These are phyloP conservation scores for Brachyhypopomus gauderio DNA, from an alignment of 2,113 vertebrate species.

Conservation along the genomic window DNA sequence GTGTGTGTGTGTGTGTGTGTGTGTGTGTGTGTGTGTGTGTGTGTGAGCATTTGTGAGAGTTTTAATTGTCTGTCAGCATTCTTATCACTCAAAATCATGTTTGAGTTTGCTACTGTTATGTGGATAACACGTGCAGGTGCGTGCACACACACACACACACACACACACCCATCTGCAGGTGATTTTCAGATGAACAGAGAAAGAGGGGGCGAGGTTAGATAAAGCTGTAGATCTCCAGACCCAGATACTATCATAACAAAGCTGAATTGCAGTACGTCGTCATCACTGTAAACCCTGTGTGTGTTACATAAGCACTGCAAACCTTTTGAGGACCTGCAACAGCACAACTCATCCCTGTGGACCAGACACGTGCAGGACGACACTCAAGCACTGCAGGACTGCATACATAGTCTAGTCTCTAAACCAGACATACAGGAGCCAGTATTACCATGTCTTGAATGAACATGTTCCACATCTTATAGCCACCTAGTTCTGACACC, in stretches of 20 bases:
- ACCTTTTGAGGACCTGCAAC: constrained; percentile 17
- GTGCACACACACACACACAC: constrained; percentile 12
- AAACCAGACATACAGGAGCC: constrained; percentile 55
- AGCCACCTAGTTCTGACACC: constrained; percentile 2
- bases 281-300: constrained; percentile 6
- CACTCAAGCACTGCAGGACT: constrained; percentile 32
- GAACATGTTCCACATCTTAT: constrained; percentile 22
- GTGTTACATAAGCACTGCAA: constrained; percentile 6
- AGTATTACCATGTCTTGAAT: constrained; percentile 11
- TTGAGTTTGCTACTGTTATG: constrained; percentile 35
- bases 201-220: constrained; percentile 23
- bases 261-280: constrained; percentile 13
- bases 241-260: constrained; percentile 33
- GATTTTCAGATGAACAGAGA: constrained; percentile 32
- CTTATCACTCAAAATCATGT: constrained; percentile 24
- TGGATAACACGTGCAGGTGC: background rate
- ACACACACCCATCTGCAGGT: constrained; percentile 41
- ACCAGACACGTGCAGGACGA: constrained; percentile 1
- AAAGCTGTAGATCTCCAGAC: constrained; percentile 30
- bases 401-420: constrained; percentile 3
- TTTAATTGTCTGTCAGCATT: constrained; percentile 14
- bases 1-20: too few relatives aligned
- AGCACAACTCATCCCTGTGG: background rate
- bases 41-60: background rate
- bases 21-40: background rate